Percentiles rank a stretch among this genome's conserved stretches.
phyloP scores from a whole-genome alignment of 2,888 invertebrate species.

The Danaus chrysippus region DNA sequence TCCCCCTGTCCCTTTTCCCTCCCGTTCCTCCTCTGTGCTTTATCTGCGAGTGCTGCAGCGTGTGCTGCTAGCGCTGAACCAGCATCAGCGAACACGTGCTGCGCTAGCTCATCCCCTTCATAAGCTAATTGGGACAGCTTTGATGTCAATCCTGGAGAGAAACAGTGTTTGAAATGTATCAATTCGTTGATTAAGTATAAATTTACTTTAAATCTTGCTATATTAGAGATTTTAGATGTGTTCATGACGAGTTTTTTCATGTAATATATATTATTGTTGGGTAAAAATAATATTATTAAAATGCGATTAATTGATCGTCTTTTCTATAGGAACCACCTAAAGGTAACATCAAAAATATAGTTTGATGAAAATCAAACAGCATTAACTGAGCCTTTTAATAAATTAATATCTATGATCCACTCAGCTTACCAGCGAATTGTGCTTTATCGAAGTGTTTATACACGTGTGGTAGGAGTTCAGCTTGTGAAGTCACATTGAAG shows the following conservation, averaged over 20 bases:
- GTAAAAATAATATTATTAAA: too few species aligned
- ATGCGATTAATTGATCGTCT: too few species aligned
- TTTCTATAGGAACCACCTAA: too few species aligned
- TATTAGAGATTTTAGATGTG: too few species aligned
- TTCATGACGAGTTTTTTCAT: too few species aligned
- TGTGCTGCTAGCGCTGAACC: constrained; percentile 82
- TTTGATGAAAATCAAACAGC: too few species aligned
- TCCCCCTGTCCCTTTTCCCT: constrained; percentile 77
- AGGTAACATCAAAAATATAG: too few species aligned
- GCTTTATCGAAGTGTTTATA: constrained; percentile 92
- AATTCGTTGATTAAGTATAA: neutral
- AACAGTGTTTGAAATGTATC: too few species aligned
- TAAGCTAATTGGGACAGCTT: constrained; percentile 84
- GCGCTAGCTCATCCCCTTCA: constrained; percentile 84
- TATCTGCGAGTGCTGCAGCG: constrained; percentile 84
- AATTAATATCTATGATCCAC: too few species aligned
- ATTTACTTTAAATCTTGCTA: too few species aligned
- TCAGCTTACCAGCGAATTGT: constrained; percentile 78
- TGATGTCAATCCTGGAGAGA: constrained; percentile 81
- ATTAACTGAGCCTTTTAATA: too few species aligned
- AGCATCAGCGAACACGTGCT: constrained; percentile 83
- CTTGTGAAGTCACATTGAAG: constrained; percentile 79
- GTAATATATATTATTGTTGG: too few species aligned
- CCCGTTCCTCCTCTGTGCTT: constrained; percentile 36
- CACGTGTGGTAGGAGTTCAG: constrained; percentile 85